A percentile compares a stretch with the other conserved stretches of the same genome.
phyloP scores from a whole-genome alignment of 2,888 invertebrate species.

The Ferrisia virgata region DNA sequence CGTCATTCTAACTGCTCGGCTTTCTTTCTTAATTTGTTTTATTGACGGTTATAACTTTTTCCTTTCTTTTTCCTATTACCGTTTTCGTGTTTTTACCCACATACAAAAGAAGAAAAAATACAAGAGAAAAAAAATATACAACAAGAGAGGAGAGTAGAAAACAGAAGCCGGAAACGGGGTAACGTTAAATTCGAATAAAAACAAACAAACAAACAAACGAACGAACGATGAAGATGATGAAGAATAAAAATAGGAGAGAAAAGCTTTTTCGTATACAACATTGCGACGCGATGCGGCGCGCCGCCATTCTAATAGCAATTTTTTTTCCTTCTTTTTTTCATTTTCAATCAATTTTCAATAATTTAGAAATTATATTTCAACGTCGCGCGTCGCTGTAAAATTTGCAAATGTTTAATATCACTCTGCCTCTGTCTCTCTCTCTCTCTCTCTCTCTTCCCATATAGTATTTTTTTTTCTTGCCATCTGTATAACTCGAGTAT shows the following conservation, averaged over 20 bases:
- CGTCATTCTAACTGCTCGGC: slow-evolving; percentile 17
- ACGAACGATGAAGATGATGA: not conserved
- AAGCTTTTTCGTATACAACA: not conserved
- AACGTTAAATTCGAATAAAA: slow-evolving; percentile 1
- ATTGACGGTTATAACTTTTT: slow-evolving; percentile 29
- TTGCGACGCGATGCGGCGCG: not conserved
- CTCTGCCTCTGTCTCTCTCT: not conserved
- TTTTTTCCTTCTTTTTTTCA: too few species aligned
- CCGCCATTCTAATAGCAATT: not conserved
- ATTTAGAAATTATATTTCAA: slow-evolving; percentile 12
- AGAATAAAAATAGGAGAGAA: not conserved
- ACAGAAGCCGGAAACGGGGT: not conserved
- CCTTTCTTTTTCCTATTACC: not conserved
- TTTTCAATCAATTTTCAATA: slow-evolving; percentile 5
- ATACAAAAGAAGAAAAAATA: not conserved
- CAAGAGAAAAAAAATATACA: not conserved
- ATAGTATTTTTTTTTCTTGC: too few species aligned
- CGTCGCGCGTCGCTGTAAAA: not conserved
- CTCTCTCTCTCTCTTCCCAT: too few species aligned
- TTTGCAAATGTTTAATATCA: not conserved
- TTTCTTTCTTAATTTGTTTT: slow-evolving; percentile 33
- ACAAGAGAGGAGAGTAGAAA: too few species aligned
- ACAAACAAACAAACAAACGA: not conserved
- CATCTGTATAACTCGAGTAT: too few species aligned
- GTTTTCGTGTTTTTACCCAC: not conserved